A percentile compares a stretch with the other conserved stretches of the same genome.
These are phyloP conservation scores for Onchidella celtica DNA, from an alignment of 2,888 invertebrate genomes.

Conservation along the genomic window DNA sequence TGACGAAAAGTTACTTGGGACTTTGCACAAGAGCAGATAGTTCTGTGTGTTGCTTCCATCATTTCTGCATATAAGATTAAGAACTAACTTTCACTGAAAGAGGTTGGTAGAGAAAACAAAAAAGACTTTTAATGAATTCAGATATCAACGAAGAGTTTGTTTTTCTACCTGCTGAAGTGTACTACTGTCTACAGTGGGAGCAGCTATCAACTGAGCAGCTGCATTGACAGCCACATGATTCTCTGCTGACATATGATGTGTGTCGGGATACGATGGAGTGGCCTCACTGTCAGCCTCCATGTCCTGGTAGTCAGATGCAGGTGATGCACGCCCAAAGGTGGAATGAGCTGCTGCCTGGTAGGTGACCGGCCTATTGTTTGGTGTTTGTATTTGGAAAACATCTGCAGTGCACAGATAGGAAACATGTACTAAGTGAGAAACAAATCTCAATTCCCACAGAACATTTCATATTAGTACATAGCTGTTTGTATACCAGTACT, in stretches of 20 bases:
- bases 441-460: too few species aligned
- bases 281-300: constrained; percentile 60
- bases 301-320: constrained; percentile 59
- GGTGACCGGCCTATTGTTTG: constrained; percentile 25
- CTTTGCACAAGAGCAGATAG: too few species aligned
- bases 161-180: constrained; percentile 61
- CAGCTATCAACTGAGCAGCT: constrained; percentile 53
- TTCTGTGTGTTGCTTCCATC: too few species aligned
- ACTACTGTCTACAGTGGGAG: constrained; percentile 66
- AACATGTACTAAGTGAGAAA: background rate
- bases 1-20: too few species aligned
- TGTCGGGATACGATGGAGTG: constrained; percentile 59
- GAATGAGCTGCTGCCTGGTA: constrained; percentile 65
- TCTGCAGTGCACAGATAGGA: background rate
- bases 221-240: constrained; percentile 42
- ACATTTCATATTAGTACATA: too few species aligned
- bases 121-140: too few species aligned
- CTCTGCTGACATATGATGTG: constrained; percentile 46
- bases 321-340: constrained; percentile 62
- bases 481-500: too few species aligned
- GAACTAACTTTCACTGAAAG: too few species aligned
- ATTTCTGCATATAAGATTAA: too few species aligned
- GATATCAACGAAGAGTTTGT: too few species aligned
- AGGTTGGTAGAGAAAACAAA: too few species aligned
- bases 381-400: constrained; percentile 37